Base-by-base conservation (phyloP, 2,888 invertebrate genomes). In the Synergus umbraculus region DNA sequence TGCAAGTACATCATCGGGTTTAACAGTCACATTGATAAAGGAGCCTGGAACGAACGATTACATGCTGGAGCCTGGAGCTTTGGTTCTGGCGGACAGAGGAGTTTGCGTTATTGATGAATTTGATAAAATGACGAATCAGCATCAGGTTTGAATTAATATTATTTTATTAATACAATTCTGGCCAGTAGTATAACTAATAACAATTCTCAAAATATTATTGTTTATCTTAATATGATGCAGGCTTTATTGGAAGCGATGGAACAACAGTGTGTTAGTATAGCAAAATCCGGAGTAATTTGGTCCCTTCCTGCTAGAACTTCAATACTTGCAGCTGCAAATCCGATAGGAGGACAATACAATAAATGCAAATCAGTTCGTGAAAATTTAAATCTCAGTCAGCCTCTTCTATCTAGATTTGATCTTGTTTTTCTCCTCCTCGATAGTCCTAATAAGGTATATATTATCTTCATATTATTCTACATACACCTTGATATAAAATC, bases 71-170 rank as follows among this genome's bases (percentile, higher is more conserved):
- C 97, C 98, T 0, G 98, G 97, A 0, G 97, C 97, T 9, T 91
- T 98, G 49, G 96, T 98, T 78, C 93, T 97, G 78, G 96, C 98
- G 22, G 97, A 97, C 91, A 95, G 95, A 86, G 98, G 98, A 0
- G 96, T 96, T 82, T 99, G 98, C 91, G 97, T 98, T 87, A 97
- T 99, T 67, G 99, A 99, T 91, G 98, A 99, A 92, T 97, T 99
- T 88, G 99, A 99, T 91, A 98, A 98, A 94, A 97, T 97, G 95
- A 93, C 94, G 4, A 92, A 93, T 15, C 96, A 97, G 89, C 96
- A 97, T 92, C 95, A 95, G 89, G 94, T 94, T 76, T 44, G 15
- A 41, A 29, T 8, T 43, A 18, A 67, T 18, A 44, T 41, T 67
- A 29, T 43, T 60, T 29, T 29, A 29, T 29, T 29, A 29, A 29